Conservation (phyloP, 2,113 vertebrate species). For the Carlito syrichta region DNA sequence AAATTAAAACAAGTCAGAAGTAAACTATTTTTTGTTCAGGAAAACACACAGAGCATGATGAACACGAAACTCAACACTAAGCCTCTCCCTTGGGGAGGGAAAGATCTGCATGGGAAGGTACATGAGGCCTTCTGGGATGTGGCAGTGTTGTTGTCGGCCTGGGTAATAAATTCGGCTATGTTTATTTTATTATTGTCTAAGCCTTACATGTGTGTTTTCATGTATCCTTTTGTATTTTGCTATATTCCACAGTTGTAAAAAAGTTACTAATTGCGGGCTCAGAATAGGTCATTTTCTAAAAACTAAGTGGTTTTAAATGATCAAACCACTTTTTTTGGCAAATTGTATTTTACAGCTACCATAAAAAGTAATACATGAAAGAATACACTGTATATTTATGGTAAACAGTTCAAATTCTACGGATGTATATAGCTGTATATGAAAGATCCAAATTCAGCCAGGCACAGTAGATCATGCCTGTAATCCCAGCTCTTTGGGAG, state of each 20-base stretch:
- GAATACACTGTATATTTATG: neutral
- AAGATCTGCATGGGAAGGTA: neutral
- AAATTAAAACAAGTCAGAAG: neutral
- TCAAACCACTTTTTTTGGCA: neutral
- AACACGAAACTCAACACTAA: neutral
- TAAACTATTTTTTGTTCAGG: neutral
- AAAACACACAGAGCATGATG: neutral
- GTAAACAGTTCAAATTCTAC: neutral
- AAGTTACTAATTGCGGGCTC: neutral
- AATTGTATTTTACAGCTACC: neutral
- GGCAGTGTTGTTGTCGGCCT: neutral
- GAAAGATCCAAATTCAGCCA: no score
- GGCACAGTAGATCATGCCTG: no score
- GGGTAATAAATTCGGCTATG: neutral
- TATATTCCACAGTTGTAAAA: neutral
- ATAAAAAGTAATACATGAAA: neutral
- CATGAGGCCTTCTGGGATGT: neutral
- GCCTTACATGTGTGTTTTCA: neutral
- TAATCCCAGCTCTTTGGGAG: no score
- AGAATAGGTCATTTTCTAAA: slow-evolving; percentile 24
- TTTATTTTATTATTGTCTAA: neutral
- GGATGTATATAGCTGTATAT: no score
- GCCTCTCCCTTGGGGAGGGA: neutral
- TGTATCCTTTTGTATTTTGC: neutral
- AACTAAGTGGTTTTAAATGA: neutral